Conservation (phyloP, 30 jellyfish, hydroid and myxozoan genomes). For the Cassiopea andromeda region DNA sequence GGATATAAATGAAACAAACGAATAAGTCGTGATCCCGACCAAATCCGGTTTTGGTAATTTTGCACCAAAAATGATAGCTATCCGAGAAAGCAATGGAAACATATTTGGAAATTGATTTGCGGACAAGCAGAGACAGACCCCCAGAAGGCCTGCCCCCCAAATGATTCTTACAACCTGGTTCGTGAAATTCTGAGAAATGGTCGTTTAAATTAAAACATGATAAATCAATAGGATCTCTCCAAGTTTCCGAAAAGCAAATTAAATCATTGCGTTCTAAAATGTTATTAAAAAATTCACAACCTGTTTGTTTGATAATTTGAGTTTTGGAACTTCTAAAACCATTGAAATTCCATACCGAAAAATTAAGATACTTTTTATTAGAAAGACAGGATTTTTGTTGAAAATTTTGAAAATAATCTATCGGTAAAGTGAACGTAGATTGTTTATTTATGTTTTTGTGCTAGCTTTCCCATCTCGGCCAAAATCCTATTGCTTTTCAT, state of each 20-base stretch:
- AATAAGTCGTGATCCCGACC: constrained; percentile 15
- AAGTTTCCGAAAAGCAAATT: constrained; percentile 48
- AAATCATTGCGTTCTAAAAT: constrained; percentile 6
- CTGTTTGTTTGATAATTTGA: neutral
- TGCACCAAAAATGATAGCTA: constrained; percentile 47
- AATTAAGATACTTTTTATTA: neutral
- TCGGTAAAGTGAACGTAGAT: neutral
- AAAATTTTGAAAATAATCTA: neutral
- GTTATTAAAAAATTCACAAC: constrained; percentile 6
- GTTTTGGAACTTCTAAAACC: constrained; percentile 27
- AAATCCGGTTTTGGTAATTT: constrained; percentile 1
- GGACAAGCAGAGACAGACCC: constrained; percentile 47
- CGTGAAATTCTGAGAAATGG: constrained; percentile 6
- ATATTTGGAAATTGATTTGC: constrained; percentile 27
- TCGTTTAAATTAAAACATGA: constrained; percentile 6
- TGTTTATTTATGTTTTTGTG: neutral
- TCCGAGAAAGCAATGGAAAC: constrained; percentile 22
- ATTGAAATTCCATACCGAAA: constrained; percentile 21
- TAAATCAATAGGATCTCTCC: constrained; percentile 28
- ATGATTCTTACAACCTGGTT: constrained; percentile 18
- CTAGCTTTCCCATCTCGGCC: constrained; percentile 12
- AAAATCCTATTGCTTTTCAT: neutral
- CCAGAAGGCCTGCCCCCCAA: constrained; percentile 51
- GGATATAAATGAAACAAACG: constrained; percentile 32
- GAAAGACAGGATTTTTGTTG: constrained; percentile 8